Conservation (phyloP, 1,140 invertebrate genomes). For the Neomicropteryx cornuta region DNA sequence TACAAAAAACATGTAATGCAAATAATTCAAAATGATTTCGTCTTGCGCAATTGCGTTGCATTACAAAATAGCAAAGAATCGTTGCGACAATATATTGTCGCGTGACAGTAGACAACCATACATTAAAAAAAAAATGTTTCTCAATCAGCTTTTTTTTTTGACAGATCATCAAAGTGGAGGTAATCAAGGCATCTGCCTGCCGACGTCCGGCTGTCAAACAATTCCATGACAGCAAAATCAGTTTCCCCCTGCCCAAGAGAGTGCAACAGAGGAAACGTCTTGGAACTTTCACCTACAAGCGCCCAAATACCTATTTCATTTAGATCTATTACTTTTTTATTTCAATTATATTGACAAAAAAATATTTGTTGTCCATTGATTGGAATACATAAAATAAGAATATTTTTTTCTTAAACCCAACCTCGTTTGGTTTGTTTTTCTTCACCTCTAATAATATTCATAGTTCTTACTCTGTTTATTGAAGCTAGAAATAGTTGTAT, state of each 20-base stretch:
- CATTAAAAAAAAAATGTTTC: no score
- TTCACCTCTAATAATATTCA: no score
- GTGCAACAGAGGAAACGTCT: slow-evolving; percentile 73
- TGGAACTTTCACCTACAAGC: slow-evolving; percentile 73
- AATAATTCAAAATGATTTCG: no score
- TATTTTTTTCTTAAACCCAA: neutral
- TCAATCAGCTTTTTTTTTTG: no score
- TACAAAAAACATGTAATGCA: no score
- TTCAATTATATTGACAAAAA: slow-evolving; percentile 26
- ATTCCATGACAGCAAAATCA: slow-evolving; percentile 94
- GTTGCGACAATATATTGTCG: no score
- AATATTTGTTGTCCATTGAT: slow-evolving; percentile 5
- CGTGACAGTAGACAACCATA: no score
- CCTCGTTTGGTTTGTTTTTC: no score
- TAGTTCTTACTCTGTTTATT: no score
- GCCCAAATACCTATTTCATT: slow-evolving; percentile 90
- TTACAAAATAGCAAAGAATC: no score
- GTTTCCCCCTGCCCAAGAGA: slow-evolving; percentile 92
- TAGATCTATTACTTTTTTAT: slow-evolving; percentile 39
- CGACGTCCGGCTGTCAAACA: slow-evolving; percentile 92
- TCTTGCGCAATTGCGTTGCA: no score
- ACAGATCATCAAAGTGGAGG: slow-evolving; percentile 95
- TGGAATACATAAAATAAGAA: neutral
- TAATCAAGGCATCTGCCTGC: slow-evolving; percentile 77
- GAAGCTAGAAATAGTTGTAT: no score